Percentiles rank a stretch among this genome's conserved stretches.
These are phyloP conservation scores for Papilio helenus DNA, from an alignment of 1,140 invertebrate species.

Conservation along the genomic window DNA sequence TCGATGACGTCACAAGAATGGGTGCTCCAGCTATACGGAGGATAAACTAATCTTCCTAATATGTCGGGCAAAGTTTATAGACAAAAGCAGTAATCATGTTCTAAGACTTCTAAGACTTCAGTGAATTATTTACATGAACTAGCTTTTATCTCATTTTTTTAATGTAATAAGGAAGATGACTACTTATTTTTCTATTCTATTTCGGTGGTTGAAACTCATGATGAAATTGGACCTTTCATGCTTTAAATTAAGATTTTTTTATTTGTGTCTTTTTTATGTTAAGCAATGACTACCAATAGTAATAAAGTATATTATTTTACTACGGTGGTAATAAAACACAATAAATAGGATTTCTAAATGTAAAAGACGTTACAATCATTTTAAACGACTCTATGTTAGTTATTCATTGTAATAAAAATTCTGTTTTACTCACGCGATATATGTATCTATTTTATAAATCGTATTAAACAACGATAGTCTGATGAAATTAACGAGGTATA, in stretches of 20 bases:
- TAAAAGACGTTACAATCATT: background rate
- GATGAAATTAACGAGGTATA: slow-evolving; percentile 14
- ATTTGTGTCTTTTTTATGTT: too few relatives aligned
- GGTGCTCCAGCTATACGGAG: background rate
- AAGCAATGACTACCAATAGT: too few relatives aligned
- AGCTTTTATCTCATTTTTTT: too few relatives aligned
- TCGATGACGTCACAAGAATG: slow-evolving; percentile 18
- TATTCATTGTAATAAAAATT: background rate
- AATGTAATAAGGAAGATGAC: too few relatives aligned
- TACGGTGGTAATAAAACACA: background rate
- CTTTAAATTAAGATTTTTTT: too few relatives aligned
- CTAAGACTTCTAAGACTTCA: too few relatives aligned
- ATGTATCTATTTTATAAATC: slow-evolving; percentile 4
- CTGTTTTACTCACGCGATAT: background rate
- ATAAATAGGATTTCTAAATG: background rate
- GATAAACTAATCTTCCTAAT: background rate
- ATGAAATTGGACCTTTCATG: too few relatives aligned
- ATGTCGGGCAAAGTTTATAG: background rate
- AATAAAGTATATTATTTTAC: background rate
- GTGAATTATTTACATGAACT: too few relatives aligned
- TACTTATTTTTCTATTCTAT: too few relatives aligned
- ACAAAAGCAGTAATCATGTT: background rate
- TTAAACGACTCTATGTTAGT: background rate
- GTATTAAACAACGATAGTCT: slow-evolving; percentile 6
- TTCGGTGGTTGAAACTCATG: too few relatives aligned